Base-by-base conservation (phyloP, 2,113 vertebrate species). In the Saccopteryx leptura region DNA sequence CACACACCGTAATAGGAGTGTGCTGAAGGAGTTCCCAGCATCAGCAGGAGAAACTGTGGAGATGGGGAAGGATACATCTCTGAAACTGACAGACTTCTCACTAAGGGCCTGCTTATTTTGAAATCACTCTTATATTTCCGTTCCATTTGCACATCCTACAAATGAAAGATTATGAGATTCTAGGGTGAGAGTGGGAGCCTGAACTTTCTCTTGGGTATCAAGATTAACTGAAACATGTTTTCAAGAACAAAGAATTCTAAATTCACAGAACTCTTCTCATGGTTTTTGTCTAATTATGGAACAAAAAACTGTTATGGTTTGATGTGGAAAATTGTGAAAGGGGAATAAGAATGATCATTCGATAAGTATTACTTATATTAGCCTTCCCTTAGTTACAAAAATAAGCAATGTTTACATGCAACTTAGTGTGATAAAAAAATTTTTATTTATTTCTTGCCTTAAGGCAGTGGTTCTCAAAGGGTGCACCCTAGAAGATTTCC, bases 231-330 rank as follows among this genome's bases (percentile, higher is more conserved):
- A 89, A 21, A 72, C 24, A 75, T 56, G 61, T 93, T 89, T 93
- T 74, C 65, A 71, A 91, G 65, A 89, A 71, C 52, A 60, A 46
- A n/a, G 7, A 19, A 86, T 74, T 89, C 65, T 83, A 80, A 54
- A 90, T 39, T 79, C 80, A 72, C 46, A 91, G 82, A 52, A 48
- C 56, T 26, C 26, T 83, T 79, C 56, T 46, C 31, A 8, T 52
- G 61, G 69, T 66, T 72, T 33, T 66, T 78, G 72, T 39, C 31
- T 93, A 95, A 93, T 68, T 28, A 48, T 9, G 72, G 28, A 94
- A 93, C 11, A 92, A 26, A 96, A 85, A 93, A 63, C 56, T 95
- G n/a, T 69, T 91, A 81, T 19, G 33, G 9, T 86, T 93, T 86
- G 79, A 89, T 63, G 52, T 66, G 60, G 46, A 90, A 93, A 91